Conservation (phyloP, 2,888 invertebrate genomes). For the Perizoma affinitatum region DNA sequence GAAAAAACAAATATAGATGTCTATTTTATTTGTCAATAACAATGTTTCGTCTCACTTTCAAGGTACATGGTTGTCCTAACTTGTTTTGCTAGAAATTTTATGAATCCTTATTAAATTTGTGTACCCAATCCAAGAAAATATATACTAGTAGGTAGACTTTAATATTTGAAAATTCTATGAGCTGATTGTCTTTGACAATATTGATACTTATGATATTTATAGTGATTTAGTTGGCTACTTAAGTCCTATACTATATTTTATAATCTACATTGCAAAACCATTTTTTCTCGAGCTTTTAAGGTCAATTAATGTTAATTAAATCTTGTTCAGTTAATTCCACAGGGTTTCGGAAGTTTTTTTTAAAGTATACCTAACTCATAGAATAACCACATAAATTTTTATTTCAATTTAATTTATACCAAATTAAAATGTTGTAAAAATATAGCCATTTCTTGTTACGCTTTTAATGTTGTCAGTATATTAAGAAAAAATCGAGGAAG, state of each 20-base stretch:
- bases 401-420: neutral
- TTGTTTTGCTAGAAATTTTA: conserved; percentile 56
- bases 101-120: conserved; percentile 25
- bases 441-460: conserved; percentile 28
- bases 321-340: too few species aligned
- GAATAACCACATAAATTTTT: conserved; percentile 1
- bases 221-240: conserved; percentile 16
- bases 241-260: conserved; percentile 14
- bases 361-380: conserved; percentile 19
- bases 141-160: conserved; percentile 35
- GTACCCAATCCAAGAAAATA: conserved; percentile 22
- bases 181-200: conserved; percentile 26
- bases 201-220: conserved; percentile 26
- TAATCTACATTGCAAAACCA: conserved; percentile 35
- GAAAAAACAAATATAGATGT: conserved; percentile 11
- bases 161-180: conserved; percentile 25
- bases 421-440: conserved; percentile 3
- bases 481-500: conserved; percentile 3
- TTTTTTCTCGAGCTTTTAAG: conserved; percentile 65
- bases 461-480: conserved; percentile 55
- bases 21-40: conserved; percentile 10
- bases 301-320: conserved; percentile 61
- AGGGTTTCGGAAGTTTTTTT: conserved; percentile 17
- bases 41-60: conserved; percentile 69
- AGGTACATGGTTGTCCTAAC: conserved; percentile 67